Percentiles rank a stretch among this genome's conserved stretches.
phyloP scores from a whole-genome alignment of 2,113 vertebrate genomes.

The Crotalus helleri region DNA sequence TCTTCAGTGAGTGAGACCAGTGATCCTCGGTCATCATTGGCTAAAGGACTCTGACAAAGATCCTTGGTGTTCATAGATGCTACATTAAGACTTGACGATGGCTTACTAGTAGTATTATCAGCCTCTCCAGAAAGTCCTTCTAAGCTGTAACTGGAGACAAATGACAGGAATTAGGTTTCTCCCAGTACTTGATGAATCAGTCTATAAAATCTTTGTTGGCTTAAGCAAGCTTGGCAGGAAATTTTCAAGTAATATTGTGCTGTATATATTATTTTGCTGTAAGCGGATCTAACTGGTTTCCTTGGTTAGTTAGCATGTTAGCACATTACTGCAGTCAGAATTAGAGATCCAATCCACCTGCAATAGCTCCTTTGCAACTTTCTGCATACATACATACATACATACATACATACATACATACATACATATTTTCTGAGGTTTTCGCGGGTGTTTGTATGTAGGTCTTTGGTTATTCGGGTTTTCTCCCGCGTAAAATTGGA shows the following conservation, averaged over 20 bases:
- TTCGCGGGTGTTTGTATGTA: too few relatives aligned
- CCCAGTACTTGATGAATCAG: background rate
- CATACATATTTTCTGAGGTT: too few relatives aligned
- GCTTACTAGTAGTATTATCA: slow-evolving; percentile 70
- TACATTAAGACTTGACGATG: slow-evolving; percentile 61
- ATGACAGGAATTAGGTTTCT: slow-evolving; percentile 37
- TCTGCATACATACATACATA: too few relatives aligned
- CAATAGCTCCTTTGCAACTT: background rate
- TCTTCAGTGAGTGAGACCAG: slow-evolving; percentile 86
- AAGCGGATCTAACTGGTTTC: background rate
- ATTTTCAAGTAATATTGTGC: background rate
- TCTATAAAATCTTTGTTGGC: background rate
- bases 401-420: too few relatives aligned
- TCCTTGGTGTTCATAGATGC: slow-evolving; percentile 64
- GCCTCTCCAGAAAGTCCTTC: slow-evolving; percentile 83
- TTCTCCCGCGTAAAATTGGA: too few relatives aligned
- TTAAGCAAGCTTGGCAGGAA: background rate
- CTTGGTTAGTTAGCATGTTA: background rate
- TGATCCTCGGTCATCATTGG: slow-evolving; percentile 77
- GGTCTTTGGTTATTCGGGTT: too few relatives aligned
- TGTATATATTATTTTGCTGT: background rate
- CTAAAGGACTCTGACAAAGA: slow-evolving; percentile 54
- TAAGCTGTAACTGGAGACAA: slow-evolving; percentile 85
- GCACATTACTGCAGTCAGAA: background rate
- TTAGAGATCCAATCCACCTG: background rate